phyloP scores from a whole-genome alignment of 2,888 invertebrate genomes.

The Hyposoter dolosus region DNA sequence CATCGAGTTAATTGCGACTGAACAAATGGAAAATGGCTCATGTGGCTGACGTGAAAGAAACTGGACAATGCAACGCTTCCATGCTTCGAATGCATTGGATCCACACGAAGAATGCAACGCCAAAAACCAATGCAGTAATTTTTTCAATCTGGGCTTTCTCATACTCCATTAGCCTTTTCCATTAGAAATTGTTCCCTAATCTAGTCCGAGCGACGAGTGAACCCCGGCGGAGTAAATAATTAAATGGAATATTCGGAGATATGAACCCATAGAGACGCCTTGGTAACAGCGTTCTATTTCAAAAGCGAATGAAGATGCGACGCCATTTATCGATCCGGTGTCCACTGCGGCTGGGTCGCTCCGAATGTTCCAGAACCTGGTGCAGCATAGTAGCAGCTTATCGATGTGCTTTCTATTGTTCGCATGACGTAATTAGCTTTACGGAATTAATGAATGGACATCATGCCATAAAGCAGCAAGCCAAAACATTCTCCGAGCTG shows the following conservation, averaged over 20 bases:
- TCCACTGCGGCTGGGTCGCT: slow-evolving; percentile 52
- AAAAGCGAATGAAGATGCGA: slow-evolving; percentile 66
- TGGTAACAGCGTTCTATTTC: slow-evolving; percentile 67
- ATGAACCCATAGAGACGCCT: slow-evolving; percentile 31
- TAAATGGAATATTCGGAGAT: not conserved
- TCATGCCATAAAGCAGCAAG: not conserved
- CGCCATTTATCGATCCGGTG: slow-evolving; percentile 71
- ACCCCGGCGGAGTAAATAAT: slow-evolving; percentile 1
- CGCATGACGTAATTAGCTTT: slow-evolving; percentile 12
- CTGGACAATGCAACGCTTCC: not conserved
- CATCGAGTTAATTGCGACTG: not conserved
- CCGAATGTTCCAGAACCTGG: slow-evolving; percentile 68
- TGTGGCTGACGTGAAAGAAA: not conserved
- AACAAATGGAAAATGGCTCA: not conserved
- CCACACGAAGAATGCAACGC: too few relatives aligned
- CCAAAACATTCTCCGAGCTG: not conserved
- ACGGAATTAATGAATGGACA: not conserved
- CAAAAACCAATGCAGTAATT: not conserved
- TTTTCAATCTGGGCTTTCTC: not conserved
- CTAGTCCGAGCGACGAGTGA: not conserved
- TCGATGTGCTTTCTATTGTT: slow-evolving; percentile 35
- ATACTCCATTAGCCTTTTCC: not conserved
- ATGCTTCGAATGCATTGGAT: not conserved
- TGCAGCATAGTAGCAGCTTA: slow-evolving; percentile 13
- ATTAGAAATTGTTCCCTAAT: not conserved